Conservation (phyloP, 2,888 invertebrate genomes). For the Brachylomia viminalis region DNA sequence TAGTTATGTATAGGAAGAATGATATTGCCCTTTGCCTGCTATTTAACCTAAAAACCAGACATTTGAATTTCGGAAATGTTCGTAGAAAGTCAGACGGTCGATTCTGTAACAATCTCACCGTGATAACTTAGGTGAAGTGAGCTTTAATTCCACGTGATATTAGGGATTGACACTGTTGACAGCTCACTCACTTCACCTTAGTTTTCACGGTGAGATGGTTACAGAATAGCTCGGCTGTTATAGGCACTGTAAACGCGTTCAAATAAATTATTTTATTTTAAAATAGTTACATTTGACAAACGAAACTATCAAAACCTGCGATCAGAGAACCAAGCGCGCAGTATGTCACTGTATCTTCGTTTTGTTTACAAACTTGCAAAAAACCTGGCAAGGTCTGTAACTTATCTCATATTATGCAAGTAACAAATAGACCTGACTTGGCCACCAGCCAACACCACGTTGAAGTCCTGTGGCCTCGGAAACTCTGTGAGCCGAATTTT, state of each 20-base stretch:
- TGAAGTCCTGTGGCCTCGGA: slow-evolving; percentile 52
- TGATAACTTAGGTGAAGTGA: too few relatives aligned
- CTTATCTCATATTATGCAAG: slow-evolving; percentile 61
- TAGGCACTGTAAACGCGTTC: background rate
- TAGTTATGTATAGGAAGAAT: background rate
- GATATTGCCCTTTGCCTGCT: background rate
- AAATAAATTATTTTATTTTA: background rate
- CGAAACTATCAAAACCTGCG: background rate
- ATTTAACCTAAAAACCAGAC: too few relatives aligned
- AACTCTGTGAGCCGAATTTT: slow-evolving; percentile 51
- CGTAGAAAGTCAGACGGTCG: background rate
- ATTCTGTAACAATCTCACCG: too few relatives aligned
- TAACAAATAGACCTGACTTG: slow-evolving; percentile 54
- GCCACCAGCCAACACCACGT: slow-evolving; percentile 51
- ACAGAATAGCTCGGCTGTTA: too few relatives aligned
- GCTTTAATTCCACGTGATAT: too few relatives aligned
- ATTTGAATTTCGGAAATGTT: background rate
- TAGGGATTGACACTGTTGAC: too few relatives aligned
- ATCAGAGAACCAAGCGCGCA: slow-evolving; percentile 5
- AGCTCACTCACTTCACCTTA: too few relatives aligned
- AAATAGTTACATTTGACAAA: background rate
- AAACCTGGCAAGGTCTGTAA: slow-evolving; percentile 36
- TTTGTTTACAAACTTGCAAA: slow-evolving; percentile 42
- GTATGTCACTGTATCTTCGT: background rate
- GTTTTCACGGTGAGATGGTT: too few relatives aligned